phyloP scores from a whole-genome alignment of 2,888 invertebrate genomes.

The Cataglyphis livida region DNA sequence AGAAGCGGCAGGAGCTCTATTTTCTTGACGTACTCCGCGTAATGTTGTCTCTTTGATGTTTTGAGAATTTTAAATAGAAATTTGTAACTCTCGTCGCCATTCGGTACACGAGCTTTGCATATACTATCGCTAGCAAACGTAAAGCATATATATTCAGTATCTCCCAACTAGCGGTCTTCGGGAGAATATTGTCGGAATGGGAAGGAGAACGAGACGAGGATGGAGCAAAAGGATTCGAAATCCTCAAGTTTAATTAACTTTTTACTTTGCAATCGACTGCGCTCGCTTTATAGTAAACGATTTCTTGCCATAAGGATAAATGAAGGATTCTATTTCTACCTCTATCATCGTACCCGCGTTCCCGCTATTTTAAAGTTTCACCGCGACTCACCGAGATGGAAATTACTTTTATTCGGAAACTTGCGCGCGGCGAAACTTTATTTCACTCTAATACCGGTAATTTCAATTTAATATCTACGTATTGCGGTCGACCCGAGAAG shows the following conservation, averaged over 20 bases:
- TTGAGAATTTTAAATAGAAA: neutral
- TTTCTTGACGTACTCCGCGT: neutral
- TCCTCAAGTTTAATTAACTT: constrained; percentile 43
- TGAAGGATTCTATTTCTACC: constrained; percentile 24
- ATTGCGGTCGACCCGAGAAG: constrained; percentile 43
- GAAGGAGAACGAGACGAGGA: neutral
- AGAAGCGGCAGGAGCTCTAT: constrained; percentile 3
- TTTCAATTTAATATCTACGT: constrained; percentile 48
- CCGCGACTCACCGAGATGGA: constrained; percentile 21
- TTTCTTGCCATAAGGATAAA: constrained; percentile 26
- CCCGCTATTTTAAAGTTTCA: constrained; percentile 45
- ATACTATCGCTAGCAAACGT: neutral
- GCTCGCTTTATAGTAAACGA: constrained; percentile 21
- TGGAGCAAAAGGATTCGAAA: constrained; percentile 23
- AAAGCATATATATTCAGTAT: neutral
- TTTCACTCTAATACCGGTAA: constrained; percentile 36
- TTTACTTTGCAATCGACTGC: constrained; percentile 10
- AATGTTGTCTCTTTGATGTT: neutral
- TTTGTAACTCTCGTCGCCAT: neutral
- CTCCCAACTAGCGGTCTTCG: neutral
- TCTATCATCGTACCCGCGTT: neutral
- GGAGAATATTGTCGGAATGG: neutral
- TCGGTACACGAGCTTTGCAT: neutral
- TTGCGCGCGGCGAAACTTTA: constrained; percentile 32
- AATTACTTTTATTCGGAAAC: constrained; percentile 42